Evolutionary conservation across 2,113 vertebrate species (phyloP).

Genomic region (Miniopterus natalensis): DNA sequence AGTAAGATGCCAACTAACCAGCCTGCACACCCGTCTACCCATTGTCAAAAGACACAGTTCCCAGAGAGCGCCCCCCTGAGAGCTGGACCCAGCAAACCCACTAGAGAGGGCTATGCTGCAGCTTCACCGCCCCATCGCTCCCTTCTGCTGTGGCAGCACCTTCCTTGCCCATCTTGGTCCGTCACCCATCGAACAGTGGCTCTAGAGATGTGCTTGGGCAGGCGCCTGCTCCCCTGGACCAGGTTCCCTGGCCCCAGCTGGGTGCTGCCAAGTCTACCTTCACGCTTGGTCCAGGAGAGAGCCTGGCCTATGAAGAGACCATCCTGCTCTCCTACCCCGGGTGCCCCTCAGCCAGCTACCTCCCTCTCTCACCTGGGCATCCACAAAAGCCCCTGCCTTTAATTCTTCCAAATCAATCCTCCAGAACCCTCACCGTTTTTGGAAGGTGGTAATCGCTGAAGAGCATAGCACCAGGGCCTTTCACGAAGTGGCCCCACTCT

Average conservation of each 20-base stretch:
- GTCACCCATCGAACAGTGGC: accelerated
- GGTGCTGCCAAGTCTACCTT: not conserved
- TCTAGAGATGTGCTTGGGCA: not conserved
- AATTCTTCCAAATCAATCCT: not conserved
- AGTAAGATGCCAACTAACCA: not conserved
- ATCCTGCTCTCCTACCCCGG: not conserved
- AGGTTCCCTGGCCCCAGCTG: not conserved
- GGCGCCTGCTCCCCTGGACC: not conserved
- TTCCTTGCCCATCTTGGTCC: not conserved
- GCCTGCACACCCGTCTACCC: not conserved
- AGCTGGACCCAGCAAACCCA: not conserved
- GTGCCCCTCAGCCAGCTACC: not conserved
- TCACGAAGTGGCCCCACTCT: not conserved
- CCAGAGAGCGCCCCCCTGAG: not conserved
- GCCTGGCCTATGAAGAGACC: not conserved
- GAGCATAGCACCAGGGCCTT: not conserved
- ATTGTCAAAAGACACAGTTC: not conserved
- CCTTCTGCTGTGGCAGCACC: not conserved
- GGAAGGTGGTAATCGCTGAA: not conserved
- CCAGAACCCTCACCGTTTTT: no score
- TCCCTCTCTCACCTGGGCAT: not conserved
- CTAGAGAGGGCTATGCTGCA: not conserved
- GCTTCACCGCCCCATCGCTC: accelerated
- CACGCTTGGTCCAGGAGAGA: not conserved
- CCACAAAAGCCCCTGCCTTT: not conserved